Base-by-base conservation (phyloP, 2,888 invertebrate species). In the Lycophotia porphyrea region DNA sequence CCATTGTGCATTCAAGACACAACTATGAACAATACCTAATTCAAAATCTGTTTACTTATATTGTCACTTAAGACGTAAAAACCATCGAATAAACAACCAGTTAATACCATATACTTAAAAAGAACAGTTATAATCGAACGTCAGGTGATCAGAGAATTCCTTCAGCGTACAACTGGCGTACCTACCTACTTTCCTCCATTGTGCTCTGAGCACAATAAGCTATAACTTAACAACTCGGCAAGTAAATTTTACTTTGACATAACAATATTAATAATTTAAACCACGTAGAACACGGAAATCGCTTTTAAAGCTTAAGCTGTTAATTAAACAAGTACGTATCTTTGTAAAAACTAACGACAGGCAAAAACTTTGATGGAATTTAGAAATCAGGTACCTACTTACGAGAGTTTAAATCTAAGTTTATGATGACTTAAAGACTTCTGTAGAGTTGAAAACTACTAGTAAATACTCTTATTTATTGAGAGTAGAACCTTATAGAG, bases 161-260 rank as follows among this genome's bases (percentile, higher is more conserved):
- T 49, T 15, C 66, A 39, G 65, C 42, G 71, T 52, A 21, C 61
- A 24, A 24, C 11, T 13, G 65, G 15, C 13, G 61, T 27, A 67
- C n/a, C 47, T 44, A 60, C 55, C 67, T 27, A 71, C 76, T 66
- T 81, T 61, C 71, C 70, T 11, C 70, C 83, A 83, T 82, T 82
- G 82, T 80, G 34, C 71, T 69, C 73, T 85, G 85, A 88, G 78
- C 85, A 93, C 93, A 93, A 93, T 92, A 90, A 87, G 90, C 91
- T 88, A 92, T 93, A 90, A 91, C 89, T 93, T 92, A 84, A 78
- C 73, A 82, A 82, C 58, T 68, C 84, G 60, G 82, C 83, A 88
- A 89, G 90, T 89, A 90, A 90, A 90, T 90, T 88, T 84, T 74
- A 85, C 82, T 82, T 83, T 80, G 86, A 87, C 82, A 82, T 69